Percentiles rank a stretch among this genome's conserved stretches.
Conservation (phyloP, 2,797 vertebrate species). For the Ateles fusciceps region DNA sequence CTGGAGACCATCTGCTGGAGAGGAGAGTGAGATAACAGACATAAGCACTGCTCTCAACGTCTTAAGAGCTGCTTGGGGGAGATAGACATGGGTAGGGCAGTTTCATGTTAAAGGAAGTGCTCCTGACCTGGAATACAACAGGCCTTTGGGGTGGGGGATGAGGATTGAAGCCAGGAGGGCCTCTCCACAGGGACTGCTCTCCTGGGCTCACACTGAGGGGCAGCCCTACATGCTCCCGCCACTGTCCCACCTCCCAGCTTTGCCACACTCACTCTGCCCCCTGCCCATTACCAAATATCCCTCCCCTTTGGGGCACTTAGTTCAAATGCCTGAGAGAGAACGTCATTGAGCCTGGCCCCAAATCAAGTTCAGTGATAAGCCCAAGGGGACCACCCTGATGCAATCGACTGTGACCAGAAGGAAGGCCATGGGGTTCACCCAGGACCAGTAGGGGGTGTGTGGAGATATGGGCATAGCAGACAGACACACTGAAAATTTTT, state of each 20-base stretch:
- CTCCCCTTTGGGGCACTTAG: not conserved
- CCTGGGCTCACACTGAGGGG: not conserved
- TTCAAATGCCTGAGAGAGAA: not conserved
- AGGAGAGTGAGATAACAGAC: not conserved
- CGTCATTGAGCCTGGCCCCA: not conserved
- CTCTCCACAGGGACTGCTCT: not conserved
- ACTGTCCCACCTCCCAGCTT: not conserved
- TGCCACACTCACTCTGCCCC: not conserved
- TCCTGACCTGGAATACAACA: not conserved
- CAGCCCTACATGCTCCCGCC: not conserved
- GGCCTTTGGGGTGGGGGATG: not conserved
- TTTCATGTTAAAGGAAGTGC: accelerated
- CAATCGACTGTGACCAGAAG: not conserved
- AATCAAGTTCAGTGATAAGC: not conserved
- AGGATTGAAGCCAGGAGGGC: not conserved
- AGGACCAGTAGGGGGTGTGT: not conserved
- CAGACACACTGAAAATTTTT: not conserved
- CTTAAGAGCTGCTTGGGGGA: not conserved
- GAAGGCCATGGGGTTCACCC: not conserved
- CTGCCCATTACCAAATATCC: not conserved
- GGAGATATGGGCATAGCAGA: not conserved
- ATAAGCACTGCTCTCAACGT: not conserved
- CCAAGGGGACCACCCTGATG: not conserved
- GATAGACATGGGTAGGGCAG: not conserved
- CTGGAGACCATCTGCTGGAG: not conserved